phyloP scores from a whole-genome alignment of 1,140 invertebrate species.

The Goniozus legneri region DNA sequence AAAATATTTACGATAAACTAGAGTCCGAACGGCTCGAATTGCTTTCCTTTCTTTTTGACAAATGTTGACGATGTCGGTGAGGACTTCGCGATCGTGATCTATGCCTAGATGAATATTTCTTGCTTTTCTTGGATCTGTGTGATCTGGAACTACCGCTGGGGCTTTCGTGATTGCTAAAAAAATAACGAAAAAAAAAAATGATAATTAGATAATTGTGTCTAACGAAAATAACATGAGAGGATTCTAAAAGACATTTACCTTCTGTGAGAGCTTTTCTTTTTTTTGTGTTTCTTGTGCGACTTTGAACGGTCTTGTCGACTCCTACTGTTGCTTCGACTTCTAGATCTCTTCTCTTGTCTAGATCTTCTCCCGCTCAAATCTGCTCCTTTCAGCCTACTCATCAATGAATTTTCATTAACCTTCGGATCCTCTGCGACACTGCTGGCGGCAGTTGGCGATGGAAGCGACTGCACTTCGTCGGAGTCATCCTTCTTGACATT shows the following conservation, averaged over 20 bases:
- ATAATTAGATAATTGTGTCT: too few species aligned
- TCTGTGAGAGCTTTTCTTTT: slow-evolving; percentile 49
- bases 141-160: slow-evolving; percentile 43
- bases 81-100: slow-evolving; percentile 44
- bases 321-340: slow-evolving; percentile 36
- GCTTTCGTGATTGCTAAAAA: slow-evolving; percentile 41
- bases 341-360: slow-evolving; percentile 43
- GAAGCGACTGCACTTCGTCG: slow-evolving; percentile 40
- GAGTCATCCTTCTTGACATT: slow-evolving; percentile 26
- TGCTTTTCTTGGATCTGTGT: slow-evolving; percentile 47
- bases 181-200: slow-evolving; percentile 8
- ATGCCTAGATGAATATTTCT: slow-evolving; percentile 44
- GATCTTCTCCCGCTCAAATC: slow-evolving; percentile 40
- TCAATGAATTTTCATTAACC: slow-evolving; percentile 33
- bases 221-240: too few species aligned
- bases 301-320: slow-evolving; percentile 40
- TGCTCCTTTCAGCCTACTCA: slow-evolving; percentile 42
- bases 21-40: slow-evolving; percentile 43
- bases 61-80: slow-evolving; percentile 33
- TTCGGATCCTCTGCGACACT: slow-evolving; percentile 11
- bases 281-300: slow-evolving; percentile 47
- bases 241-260: slow-evolving; percentile 33
- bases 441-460: slow-evolving; percentile 29
- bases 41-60: slow-evolving; percentile 35
- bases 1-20: slow-evolving; percentile 30